These are phyloP conservation scores for Meghimatium bilineatum DNA, from an alignment of 2,888 invertebrate genomes.

Conservation along the genomic window DNA sequence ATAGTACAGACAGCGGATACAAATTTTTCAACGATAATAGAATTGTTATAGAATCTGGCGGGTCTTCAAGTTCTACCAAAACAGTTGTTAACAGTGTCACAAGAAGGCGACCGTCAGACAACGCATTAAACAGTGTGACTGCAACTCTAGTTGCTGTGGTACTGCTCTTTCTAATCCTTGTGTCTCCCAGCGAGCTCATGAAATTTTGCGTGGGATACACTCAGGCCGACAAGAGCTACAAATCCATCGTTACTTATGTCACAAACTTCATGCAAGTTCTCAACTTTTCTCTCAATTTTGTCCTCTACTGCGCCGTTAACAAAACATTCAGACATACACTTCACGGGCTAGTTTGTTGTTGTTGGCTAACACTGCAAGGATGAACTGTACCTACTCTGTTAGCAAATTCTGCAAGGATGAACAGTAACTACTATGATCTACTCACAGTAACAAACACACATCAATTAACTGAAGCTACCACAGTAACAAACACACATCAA, in stretches of 20 bases:
- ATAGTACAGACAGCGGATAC: constrained; percentile 14
- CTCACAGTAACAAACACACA: too few species aligned
- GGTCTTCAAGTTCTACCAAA: neutral
- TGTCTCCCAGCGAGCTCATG: constrained; percentile 73
- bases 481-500: too few species aligned
- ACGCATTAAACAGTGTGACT: constrained; percentile 72
- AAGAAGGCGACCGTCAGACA: constrained; percentile 58
- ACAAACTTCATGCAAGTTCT: constrained; percentile 73
- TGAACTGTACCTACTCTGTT: neutral
- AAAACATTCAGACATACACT: constrained; percentile 86
- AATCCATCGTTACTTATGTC: constrained; percentile 55
- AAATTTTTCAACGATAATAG: neutral
- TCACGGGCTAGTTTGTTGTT: constrained; percentile 61
- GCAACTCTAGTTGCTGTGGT: constrained; percentile 74
- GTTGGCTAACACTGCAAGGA: constrained; percentile 38
- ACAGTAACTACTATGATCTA: too few species aligned
- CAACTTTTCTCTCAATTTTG: constrained; percentile 85
- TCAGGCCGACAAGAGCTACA: constrained; percentile 45
- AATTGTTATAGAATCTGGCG: neutral
- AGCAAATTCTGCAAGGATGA: too few species aligned
- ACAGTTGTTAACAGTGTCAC: constrained; percentile 22
- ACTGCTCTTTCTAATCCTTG: constrained; percentile 72
- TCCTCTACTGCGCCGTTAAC: constrained; percentile 94
- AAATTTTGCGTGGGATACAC: constrained; percentile 65
- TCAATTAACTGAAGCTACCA: too few species aligned